Evolutionary conservation across 2,113 vertebrate species (phyloP), one percentile per base, ranked within the genome.

Genomic region (Trogon melanurus): DNA sequence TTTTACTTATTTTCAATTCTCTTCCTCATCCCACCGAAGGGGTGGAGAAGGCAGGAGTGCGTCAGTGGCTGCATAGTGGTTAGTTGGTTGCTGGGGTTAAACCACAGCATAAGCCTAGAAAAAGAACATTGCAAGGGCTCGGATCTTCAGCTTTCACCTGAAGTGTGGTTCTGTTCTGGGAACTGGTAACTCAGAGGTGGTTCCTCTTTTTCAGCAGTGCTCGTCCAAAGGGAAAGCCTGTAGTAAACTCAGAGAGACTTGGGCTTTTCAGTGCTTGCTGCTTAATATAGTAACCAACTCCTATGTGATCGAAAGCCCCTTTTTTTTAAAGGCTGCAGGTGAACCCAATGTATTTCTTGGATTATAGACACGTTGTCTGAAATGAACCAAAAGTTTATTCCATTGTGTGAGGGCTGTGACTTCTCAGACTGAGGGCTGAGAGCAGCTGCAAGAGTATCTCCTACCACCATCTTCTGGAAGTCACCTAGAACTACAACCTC

Each of bases 381-480:
- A 79, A 13, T 1, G 29, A 82, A 10, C 13, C 69, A 48, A n/a
- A 45, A 72, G 21, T 70, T 41, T 20, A 4, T 36, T 72, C 8
- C 25, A 0, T 10, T 8, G 45, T 18, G 50, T 9, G 15, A 22
- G 38, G 27, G 19, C 50, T 30, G 26, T 41, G 71, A 6, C 16
- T 74, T 14, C 32, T 11, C 25, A 26, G 53, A 14, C 30, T 45
- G 50, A 25, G 23, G 21, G n/a, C 27, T 21, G 38, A 0, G 16
- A 3, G 11, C 70, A 69, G 85, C 70, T 57, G 48, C 70, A 38
- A 75, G 9, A 62, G 34, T 10, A 36, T 90, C 61, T 88, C 76
- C 38, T 94, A 94, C 51, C 91, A 84, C 93, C 95, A 90, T 90
- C 95, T 96, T 30, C 82, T 91, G 96, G 96, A 88, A 75, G 45